phyloP scores from a whole-genome alignment of 1,140 invertebrate species.

The Hycleus cichorii region DNA sequence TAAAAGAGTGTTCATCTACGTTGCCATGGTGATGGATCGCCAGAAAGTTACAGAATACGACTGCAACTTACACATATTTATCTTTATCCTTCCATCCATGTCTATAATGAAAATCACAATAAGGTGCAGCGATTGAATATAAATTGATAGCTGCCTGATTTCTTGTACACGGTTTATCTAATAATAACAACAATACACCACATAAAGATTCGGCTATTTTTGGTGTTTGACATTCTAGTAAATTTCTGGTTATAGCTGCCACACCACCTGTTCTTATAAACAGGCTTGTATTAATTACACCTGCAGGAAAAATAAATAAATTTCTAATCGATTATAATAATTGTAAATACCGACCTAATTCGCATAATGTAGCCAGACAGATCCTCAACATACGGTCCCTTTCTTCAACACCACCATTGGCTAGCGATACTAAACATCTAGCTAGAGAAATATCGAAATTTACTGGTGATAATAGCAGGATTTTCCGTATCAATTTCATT shows the following conservation, averaged over 20 bases:
- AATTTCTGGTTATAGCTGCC: conserved; percentile 69
- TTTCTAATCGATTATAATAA: not conserved
- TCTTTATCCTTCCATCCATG: conserved; percentile 40
- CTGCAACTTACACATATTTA: conserved; percentile 6
- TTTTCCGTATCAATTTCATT: conserved; percentile 68
- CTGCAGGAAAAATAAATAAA: conserved; percentile 42
- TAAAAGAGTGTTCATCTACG: too few species aligned
- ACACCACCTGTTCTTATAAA: conserved; percentile 80
- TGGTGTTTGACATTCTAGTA: conserved; percentile 72
- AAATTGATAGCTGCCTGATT: conserved; percentile 65
- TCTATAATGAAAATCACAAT: conserved; percentile 83
- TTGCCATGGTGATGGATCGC: too few species aligned
- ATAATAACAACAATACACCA: conserved; percentile 74
- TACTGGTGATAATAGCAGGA: conserved; percentile 57
- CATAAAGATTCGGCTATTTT: conserved; percentile 77
- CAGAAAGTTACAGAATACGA: too few species aligned
- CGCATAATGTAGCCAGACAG: conserved; percentile 77
- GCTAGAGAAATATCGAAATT: conserved; percentile 58
- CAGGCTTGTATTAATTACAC: conserved; percentile 72
- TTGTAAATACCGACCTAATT: conserved; percentile 54
- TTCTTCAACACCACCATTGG: conserved; percentile 69
- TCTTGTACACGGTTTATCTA: conserved; percentile 81
- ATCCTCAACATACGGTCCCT: conserved; percentile 72
- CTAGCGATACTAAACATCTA: conserved; percentile 72
- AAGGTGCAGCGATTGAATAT: conserved; percentile 80